These are phyloP conservation scores for Motacilla tschutschensis DNA, from an alignment of 2,113 vertebrate genomes.

Conservation along the genomic window DNA sequence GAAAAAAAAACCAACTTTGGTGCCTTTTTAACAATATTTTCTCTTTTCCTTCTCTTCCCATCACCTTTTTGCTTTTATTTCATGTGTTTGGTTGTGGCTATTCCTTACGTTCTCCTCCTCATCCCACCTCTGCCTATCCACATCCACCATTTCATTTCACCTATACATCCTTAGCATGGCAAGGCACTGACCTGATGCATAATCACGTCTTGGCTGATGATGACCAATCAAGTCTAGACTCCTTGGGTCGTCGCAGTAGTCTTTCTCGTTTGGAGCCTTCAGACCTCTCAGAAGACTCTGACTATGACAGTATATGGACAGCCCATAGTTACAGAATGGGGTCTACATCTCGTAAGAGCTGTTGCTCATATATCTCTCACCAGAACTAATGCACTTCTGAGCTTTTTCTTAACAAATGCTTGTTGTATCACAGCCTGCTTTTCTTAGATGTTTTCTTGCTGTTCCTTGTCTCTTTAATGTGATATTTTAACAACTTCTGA, in stretches of 20 bases:
- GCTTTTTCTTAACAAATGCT: constrained; percentile 85
- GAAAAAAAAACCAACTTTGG: constrained; percentile 29
- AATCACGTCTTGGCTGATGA: constrained; percentile 97
- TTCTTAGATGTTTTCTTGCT: constrained; percentile 88
- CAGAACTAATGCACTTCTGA: constrained; percentile 92
- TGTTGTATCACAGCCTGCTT: constrained; percentile 86
- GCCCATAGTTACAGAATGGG: constrained; percentile 99
- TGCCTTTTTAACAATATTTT: constrained; percentile 86
- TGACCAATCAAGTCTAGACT: constrained; percentile 94
- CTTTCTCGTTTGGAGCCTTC: constrained; percentile 94
- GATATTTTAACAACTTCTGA: constrained; percentile 78
- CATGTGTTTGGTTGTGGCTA: constrained; percentile 82
- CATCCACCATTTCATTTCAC: constrained; percentile 76
- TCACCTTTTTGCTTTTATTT: constrained; percentile 82
- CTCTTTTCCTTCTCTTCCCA: constrained; percentile 88
- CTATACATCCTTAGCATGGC: constrained; percentile 91
- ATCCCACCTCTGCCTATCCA: constrained; percentile 74
- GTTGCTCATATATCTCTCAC: constrained; percentile 97
- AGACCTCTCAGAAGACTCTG: constrained; percentile 98
- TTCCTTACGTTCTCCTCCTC: constrained; percentile 74
- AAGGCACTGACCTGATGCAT: constrained; percentile 99
- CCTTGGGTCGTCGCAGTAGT: constrained; percentile 94
- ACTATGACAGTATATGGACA: constrained; percentile 99
- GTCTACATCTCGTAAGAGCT: constrained; percentile 97
- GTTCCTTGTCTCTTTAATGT: constrained; percentile 83